Percentiles rank a stretch among this genome's conserved stretches.
phyloP scores from a whole-genome alignment of 2,113 vertebrate species.

The Corythaeola cristata region DNA sequence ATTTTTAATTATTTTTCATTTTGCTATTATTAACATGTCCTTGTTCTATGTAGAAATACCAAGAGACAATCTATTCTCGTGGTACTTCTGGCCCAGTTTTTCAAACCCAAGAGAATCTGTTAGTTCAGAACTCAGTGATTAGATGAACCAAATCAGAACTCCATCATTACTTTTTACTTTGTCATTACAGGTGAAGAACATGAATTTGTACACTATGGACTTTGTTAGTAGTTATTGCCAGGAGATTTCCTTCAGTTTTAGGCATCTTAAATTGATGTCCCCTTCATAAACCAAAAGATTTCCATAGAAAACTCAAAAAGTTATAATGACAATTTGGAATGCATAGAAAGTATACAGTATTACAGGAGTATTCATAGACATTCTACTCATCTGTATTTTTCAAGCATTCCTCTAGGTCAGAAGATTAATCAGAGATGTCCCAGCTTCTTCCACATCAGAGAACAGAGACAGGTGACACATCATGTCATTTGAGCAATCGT shows the following conservation, averaged over 20 bases:
- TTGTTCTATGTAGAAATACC: slow-evolving; percentile 24
- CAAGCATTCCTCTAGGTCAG: not conserved
- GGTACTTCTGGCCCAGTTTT: slow-evolving; percentile 45
- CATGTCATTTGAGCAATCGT: not conserved
- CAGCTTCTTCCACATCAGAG: not conserved
- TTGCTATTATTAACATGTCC: slow-evolving; percentile 7
- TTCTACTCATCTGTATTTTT: not conserved
- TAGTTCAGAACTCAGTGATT: slow-evolving; percentile 14
- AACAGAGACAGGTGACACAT: not conserved
- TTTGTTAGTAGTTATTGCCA: not conserved
- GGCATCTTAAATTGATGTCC: not conserved
- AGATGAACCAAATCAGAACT: not conserved
- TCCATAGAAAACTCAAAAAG: not conserved
- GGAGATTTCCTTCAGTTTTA: not conserved
- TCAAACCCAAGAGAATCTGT: not conserved
- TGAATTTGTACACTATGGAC: not conserved
- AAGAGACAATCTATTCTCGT: not conserved
- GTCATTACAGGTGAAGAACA: not conserved
- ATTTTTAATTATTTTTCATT: slow-evolving; percentile 42
- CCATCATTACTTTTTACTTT: not conserved
- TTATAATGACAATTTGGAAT: not conserved
- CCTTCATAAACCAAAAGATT: not conserved
- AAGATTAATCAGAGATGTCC: not conserved
- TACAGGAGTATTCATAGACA: not conserved
- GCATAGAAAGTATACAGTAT: not conserved